Conservation (phyloP, 2,888 invertebrate species). For the Drosophila stalkeri region DNA sequence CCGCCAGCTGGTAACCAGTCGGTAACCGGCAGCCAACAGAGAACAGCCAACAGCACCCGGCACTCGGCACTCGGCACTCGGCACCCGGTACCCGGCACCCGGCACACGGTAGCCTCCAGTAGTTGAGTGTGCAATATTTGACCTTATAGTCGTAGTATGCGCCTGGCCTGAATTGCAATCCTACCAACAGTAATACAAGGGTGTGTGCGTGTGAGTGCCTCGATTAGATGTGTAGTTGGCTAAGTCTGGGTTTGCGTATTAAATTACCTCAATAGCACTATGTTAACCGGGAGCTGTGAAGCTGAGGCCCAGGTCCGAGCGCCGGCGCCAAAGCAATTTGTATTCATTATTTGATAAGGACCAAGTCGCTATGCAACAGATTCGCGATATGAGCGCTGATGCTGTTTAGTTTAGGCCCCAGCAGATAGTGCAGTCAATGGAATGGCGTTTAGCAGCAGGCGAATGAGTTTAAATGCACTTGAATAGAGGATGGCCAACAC, state of each 20-base stretch:
- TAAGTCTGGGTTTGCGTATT: constrained; percentile 26
- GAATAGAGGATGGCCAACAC: constrained; percentile 5
- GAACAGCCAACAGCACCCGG: background rate
- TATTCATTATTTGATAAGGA: constrained; percentile 50
- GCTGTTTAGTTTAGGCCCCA: background rate
- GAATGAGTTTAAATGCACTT: constrained; percentile 12
- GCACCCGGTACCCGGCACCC: background rate
- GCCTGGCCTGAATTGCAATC: constrained; percentile 36
- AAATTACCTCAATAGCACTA: constrained; percentile 44
- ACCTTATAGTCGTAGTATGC: constrained; percentile 1
- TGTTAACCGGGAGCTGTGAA: background rate
- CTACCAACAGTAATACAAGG: constrained; percentile 18
- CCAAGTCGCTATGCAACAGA: constrained; percentile 4
- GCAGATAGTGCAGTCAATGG: background rate
- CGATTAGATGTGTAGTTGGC: constrained; percentile 40
- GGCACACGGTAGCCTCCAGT: background rate
- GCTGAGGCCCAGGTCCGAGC: background rate
- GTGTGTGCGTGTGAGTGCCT: background rate
- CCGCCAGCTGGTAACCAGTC: background rate
- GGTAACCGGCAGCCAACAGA: background rate
- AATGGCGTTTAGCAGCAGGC: constrained; percentile 9
- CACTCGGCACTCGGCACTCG: background rate
- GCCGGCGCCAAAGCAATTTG: constrained; percentile 53
- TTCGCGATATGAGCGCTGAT: background rate
- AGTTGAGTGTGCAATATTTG: background rate